These are phyloP conservation scores for Tetraneura akinire DNA, from an alignment of 1,140 invertebrate species.

Conservation along the genomic window DNA sequence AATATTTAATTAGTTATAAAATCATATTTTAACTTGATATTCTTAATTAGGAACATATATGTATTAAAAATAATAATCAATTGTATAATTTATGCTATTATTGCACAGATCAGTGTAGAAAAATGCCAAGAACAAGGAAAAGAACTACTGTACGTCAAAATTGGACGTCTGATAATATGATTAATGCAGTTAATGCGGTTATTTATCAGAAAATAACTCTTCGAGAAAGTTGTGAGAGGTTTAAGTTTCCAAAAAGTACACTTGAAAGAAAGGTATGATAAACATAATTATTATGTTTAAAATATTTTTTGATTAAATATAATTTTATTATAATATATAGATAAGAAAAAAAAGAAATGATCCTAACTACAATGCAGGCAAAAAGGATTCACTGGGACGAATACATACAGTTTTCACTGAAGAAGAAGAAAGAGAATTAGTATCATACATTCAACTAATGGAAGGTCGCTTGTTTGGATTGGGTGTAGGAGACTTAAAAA, in stretches of 20 bases:
- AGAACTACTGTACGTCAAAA: no score
- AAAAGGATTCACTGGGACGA: neutral
- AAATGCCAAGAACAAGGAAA: no score
- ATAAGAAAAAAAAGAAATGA: no score
- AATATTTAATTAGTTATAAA: no score
- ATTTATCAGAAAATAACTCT: neutral
- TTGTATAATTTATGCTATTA: no score
- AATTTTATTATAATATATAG: no score
- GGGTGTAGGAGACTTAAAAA: neutral
- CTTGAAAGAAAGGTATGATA: slow-evolving; percentile 6
- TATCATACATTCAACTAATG: neutral
- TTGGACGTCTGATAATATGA: neutral
- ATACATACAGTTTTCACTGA: neutral
- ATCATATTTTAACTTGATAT: no score
- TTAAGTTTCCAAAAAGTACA: neutral
- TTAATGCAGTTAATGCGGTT: neutral
- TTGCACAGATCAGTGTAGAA: no score
- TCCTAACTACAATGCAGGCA: no score
- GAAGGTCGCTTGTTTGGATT: neutral
- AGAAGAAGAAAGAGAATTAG: neutral
- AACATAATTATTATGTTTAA: neutral
- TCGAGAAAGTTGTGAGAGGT: neutral
- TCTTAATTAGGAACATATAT: no score
- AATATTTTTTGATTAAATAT: no score
- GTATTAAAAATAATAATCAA: no score